Conservation (phyloP, 2,113 vertebrate genomes). For the Oryzias curvinotus region DNA sequence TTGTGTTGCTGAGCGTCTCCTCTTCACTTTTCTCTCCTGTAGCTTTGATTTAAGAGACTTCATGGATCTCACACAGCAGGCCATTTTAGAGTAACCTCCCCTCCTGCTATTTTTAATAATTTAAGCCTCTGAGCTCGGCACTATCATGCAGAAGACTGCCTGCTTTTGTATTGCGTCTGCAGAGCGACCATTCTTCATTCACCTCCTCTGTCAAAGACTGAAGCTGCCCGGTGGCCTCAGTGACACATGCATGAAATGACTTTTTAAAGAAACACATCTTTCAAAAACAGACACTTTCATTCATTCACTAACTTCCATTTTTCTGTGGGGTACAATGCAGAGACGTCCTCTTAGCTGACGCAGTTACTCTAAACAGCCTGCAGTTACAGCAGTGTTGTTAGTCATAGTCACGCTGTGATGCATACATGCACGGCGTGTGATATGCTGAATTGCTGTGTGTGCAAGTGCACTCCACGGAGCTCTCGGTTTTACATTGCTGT, state of each 20-base stretch:
- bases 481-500: too few species aligned
- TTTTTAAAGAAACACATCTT: conserved; percentile 40
- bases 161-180: conserved; percentile 45
- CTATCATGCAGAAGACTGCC: conserved; percentile 42
- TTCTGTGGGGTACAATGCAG: conserved; percentile 13
- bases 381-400: too few species aligned
- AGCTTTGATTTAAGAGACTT: conserved; percentile 32
- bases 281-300: conserved; percentile 34
- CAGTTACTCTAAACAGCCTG: not conserved
- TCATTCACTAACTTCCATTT: conserved; percentile 34
- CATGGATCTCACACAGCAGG: conserved; percentile 35
- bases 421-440: too few species aligned
- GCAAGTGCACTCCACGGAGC: too few species aligned
- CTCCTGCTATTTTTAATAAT: conserved; percentile 52
- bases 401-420: too few species aligned
- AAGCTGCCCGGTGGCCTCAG: conserved; percentile 23
- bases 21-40: too few species aligned
- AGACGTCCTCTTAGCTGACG: not conserved
- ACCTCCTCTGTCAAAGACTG: conserved; percentile 47
- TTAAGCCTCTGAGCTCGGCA: conserved; percentile 29
- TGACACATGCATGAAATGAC: conserved; percentile 56
- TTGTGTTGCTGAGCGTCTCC: too few species aligned
- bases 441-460: too few species aligned
- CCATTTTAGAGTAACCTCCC: conserved; percentile 24
- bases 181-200: conserved; percentile 37